Percentiles rank a stretch among this genome's conserved stretches.
Conservation (phyloP, 2,113 vertebrate genomes). For the Lampris incognitus region DNA sequence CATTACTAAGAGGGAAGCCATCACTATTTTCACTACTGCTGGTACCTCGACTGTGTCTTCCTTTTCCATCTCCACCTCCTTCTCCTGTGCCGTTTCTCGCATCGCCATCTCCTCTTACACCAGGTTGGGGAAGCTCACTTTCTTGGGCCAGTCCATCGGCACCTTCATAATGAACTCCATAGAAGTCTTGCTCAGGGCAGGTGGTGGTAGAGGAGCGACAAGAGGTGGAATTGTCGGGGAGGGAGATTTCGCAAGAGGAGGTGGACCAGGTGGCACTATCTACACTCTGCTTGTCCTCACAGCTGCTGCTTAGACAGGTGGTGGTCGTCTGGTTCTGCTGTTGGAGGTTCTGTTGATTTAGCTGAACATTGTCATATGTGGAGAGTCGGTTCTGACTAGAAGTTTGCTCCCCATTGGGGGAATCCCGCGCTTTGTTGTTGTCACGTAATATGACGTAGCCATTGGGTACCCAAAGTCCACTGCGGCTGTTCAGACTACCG, state of each 20-base stretch:
- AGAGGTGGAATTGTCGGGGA: constrained; percentile 94
- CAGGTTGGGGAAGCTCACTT: constrained; percentile 74
- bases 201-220: constrained; percentile 97
- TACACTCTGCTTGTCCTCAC: constrained; percentile 96
- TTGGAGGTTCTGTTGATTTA: constrained; percentile 86
- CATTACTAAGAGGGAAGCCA: constrained; percentile 80
- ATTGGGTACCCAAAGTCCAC: constrained; percentile 86
- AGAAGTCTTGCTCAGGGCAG: constrained; percentile 96
- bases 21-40: constrained; percentile 93
- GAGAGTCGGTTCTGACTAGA: constrained; percentile 91
- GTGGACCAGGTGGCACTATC: constrained; percentile 99
- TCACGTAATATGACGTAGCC: constrained; percentile 91
- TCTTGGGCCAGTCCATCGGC: constrained; percentile 84
- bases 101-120: constrained; percentile 43
- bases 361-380: constrained; percentile 96
- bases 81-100: constrained; percentile 85
- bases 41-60: constrained; percentile 87
- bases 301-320: constrained; percentile 77
- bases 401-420: constrained; percentile 64
- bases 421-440: constrained; percentile 84
- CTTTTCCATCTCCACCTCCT: constrained; percentile 67
- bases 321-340: constrained; percentile 72
- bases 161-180: constrained; percentile 87
- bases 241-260: constrained; percentile 96
- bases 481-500: constrained; percentile 76